phyloP scores from a whole-genome alignment of 2,113 vertebrate genomes.

The Nestor notabilis region DNA sequence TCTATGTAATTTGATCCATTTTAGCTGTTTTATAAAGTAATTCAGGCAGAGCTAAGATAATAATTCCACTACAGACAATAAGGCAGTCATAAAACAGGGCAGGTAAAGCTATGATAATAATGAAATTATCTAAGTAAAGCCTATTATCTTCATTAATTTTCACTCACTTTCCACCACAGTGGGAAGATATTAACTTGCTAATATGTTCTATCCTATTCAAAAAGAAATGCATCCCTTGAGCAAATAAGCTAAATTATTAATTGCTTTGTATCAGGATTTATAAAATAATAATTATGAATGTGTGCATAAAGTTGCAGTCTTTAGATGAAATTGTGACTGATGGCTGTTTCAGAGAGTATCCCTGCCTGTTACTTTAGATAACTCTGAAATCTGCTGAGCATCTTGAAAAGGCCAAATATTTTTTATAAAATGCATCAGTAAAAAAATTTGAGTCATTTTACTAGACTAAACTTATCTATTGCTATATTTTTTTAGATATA shows the following conservation, averaged over 20 bases:
- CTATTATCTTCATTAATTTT: slow-evolving; percentile 69
- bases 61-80: slow-evolving; percentile 25
- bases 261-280: slow-evolving; percentile 27
- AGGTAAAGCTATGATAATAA: slow-evolving; percentile 54
- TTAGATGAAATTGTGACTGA: neutral
- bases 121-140: slow-evolving; percentile 40
- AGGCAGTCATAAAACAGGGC: neutral
- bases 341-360: neutral
- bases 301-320: neutral
- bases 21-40: slow-evolving; percentile 12
- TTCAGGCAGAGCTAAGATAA: neutral
- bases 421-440: neutral
- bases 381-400: neutral
- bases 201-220: slow-evolving; percentile 22
- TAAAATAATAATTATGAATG: neutral
- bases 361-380: neutral
- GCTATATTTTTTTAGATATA: neutral
- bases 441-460: neutral
- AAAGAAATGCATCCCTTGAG: slow-evolving; percentile 39
- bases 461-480: neutral
- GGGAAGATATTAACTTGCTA: slow-evolving; percentile 58
- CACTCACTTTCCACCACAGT: slow-evolving; percentile 40
- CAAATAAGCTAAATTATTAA: slow-evolving; percentile 33
- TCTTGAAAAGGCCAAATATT: neutral
- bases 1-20: neutral